Evolutionary conservation across 2,888 invertebrate species (phyloP), one percentile per base, ranked within the genome.

Genomic region (Pristionchus entomophagus): DNA sequence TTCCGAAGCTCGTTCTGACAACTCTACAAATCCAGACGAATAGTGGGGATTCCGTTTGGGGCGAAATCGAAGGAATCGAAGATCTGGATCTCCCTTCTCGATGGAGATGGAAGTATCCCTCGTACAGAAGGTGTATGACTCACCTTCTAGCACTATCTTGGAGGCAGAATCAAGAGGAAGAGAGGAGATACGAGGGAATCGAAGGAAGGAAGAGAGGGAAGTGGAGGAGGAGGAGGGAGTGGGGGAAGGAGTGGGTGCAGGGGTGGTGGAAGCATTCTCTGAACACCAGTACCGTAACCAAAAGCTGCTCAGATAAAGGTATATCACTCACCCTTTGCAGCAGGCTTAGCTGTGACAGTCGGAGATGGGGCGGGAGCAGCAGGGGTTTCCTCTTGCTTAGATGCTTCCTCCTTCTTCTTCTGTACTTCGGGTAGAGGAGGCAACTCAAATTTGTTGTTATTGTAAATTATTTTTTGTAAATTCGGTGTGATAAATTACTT

Each of bases 141-240:
- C 86, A 89, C 90, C 90, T 86, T 88, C 87, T 51, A 89, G 83
- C 65, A 89, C 88, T 35, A 89, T 65, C 41, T 86, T 86, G 19
- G 89, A 88, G 51, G 89, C 90, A 0, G 86, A 87, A 86, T 90
- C 90, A 62, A 90, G 88, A 19, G 90, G 89, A 17, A 89, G 87
- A 22, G 90, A 89, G 8, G 90, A 90, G 49, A 90, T 88, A 38
- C 89, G 78, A 82, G 83, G 73, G 62, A 82, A 82, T 82, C 77
- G 83, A 59, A 26, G 56, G 51, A 73, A 35, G 56, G 59, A 69
- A 56, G 83, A 83, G 45, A 32, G 59, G 77, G 83, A 49, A 45
- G 53, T 35, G 59, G 49, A 2, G 41, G 62, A 17, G 41, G 45
- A 41, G 6, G 51, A 19, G n/a, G n/a, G 53, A 29, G 51, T 10